Base-by-base conservation (phyloP, 2,888 invertebrate genomes). In the Lochmaea crataegi region DNA sequence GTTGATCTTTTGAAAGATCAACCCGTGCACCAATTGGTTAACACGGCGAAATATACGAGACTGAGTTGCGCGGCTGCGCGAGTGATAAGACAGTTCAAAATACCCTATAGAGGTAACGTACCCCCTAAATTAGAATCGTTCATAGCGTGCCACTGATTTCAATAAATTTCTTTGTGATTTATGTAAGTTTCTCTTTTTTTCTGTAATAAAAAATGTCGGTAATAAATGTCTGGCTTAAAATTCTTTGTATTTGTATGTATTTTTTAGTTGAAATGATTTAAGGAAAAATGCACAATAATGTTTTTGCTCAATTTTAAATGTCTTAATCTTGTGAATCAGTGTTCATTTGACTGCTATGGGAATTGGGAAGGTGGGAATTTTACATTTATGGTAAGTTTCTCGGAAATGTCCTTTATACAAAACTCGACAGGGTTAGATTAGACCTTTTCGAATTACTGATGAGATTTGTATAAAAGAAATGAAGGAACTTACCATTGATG, bases 51-150 rank as follows among this genome's bases (percentile, higher is more conserved):
- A 77, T 94, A 94, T 86, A 93, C 94, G 61, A 92, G 92, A 74
- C 90, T 98, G 79, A 92, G 94, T 83, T 98, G 97, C 86, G 90
- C 96, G 73, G 95, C 97, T 14, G 96, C 97, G 12, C 90, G 93
- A 78, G 92, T 92, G 5, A 93, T 98, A 71, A 92, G 91, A 84
- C 90, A 91, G 85, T 91, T 92, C 85, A 88, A 89, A 79, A 90
- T 93, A 72, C 91, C 91, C 0, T 93, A 92, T 85, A 87, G 90
- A 78, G 91, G 92, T 1, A 87, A 90, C 53, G 94, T 96, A 76
- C 96, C 96, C 14, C 88, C 90, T 9, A 90, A 91, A 72, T 88
- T 96, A 68, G 94, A 95, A 87, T 89, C 90, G 79, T 96, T 95
- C 87, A 94, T 96, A 68, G 83, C 84, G 72, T 82, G 83, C 79